A percentile compares a stretch with the other conserved stretches of the same genome.
phyloP scores from a whole-genome alignment of 2,797 vertebrate species.

The Diplodus sargus region DNA sequence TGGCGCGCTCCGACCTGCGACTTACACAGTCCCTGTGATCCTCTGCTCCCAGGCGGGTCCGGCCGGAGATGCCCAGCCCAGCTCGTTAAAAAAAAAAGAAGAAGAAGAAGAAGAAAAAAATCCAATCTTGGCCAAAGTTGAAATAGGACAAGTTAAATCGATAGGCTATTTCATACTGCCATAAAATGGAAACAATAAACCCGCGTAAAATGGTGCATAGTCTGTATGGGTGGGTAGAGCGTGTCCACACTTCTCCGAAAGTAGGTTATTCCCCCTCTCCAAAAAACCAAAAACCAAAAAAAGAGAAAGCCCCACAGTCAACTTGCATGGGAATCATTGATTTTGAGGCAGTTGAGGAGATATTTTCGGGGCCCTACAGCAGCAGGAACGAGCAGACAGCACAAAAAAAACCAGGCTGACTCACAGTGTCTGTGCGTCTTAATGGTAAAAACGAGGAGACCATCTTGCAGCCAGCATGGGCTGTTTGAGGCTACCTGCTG shows the following conservation, averaged over 20 bases:
- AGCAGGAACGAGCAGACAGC: conserved; percentile 19
- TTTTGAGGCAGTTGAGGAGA: conserved; percentile 38
- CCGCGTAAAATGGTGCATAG: conserved; percentile 69
- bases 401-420: conserved; percentile 40
- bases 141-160: conserved; percentile 75
- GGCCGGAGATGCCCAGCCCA: conserved; percentile 43
- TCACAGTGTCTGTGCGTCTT: conserved; percentile 50
- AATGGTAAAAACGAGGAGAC: conserved; percentile 46
- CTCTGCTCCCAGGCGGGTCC: conserved; percentile 52
- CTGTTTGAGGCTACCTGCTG: conserved; percentile 63
- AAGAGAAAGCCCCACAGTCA: conserved; percentile 34
- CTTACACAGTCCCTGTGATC: conserved; percentile 47
- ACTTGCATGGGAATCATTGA: conserved; percentile 35
- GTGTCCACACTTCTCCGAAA: conserved; percentile 52
- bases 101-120: neutral
- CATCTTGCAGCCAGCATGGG: conserved; percentile 60
- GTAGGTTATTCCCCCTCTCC: conserved; percentile 48
- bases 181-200: conserved; percentile 77
- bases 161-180: conserved; percentile 75
- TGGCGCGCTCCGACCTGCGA: conserved; percentile 67
- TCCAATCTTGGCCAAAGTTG: conserved; percentile 77
- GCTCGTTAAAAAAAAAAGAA: conserved; percentile 49
- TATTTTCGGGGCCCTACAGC: conserved; percentile 42
- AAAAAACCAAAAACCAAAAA: neutral
- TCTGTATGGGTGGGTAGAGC: conserved; percentile 43